These are phyloP conservation scores for Probosciger aterrimus DNA, from an alignment of 2,113 vertebrate species.

Conservation along the genomic window DNA sequence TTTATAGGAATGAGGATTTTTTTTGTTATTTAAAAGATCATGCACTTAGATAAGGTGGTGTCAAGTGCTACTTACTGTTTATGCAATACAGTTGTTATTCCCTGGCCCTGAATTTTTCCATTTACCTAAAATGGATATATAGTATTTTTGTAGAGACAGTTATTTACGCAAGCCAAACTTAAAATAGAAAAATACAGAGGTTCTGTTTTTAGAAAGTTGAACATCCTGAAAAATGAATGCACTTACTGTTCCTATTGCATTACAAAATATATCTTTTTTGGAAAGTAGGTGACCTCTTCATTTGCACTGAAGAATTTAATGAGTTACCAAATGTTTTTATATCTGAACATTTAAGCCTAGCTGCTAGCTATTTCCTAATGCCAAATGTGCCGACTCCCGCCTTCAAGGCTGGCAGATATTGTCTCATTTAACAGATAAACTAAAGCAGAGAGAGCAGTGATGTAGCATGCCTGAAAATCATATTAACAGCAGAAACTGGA, in stretches of 20 bases:
- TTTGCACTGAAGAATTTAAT: neutral
- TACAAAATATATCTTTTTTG: neutral
- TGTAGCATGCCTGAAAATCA: neutral
- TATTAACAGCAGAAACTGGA: neutral
- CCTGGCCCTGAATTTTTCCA: slow-evolving; percentile 61
- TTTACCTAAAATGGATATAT: slow-evolving; percentile 44
- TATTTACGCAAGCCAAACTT: slow-evolving; percentile 47
- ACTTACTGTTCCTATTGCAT: neutral
- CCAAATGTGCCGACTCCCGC: neutral
- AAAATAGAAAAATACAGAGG: slow-evolving; percentile 56
- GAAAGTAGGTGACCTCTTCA: neutral
- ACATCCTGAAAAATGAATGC: slow-evolving; percentile 39
- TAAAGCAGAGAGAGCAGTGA: neutral
- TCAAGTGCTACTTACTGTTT: slow-evolving; percentile 41
- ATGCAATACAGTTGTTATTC: slow-evolving; percentile 53
- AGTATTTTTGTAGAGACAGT: slow-evolving; percentile 46
- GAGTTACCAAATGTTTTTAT: neutral
- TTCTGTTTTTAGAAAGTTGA: slow-evolving; percentile 55
- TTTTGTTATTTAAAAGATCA: slow-evolving; percentile 4
- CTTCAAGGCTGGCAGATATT: neutral
- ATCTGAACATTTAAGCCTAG: neutral
- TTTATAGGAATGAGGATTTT: slow-evolving; percentile 1
- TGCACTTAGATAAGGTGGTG: slow-evolving; percentile 34
- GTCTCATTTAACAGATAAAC: neutral
- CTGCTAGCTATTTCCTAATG: neutral